phyloP scores from a whole-genome alignment of 2,797 vertebrate genomes.

The Galagoides demidoff region DNA sequence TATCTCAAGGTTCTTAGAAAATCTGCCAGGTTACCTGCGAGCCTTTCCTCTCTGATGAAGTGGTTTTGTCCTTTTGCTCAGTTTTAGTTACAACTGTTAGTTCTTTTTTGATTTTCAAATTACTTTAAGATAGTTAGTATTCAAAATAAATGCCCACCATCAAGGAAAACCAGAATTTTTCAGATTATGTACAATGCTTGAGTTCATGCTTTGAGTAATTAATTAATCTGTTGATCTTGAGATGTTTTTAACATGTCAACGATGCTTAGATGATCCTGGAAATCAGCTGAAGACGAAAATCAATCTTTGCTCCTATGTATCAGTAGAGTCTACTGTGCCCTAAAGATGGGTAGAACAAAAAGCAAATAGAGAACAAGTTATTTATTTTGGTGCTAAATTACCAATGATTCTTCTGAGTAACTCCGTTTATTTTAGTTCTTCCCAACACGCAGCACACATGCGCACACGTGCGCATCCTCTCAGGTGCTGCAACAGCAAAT shows the following conservation, averaged over 20 bases:
- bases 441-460: neutral
- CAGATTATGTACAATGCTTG: neutral
- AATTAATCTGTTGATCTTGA: neutral
- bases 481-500: neutral
- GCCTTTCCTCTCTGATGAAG: neutral
- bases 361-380: neutral
- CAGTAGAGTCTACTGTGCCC: neutral
- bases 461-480: neutral
- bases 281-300: neutral
- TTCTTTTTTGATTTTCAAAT: neutral
- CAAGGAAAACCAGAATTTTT: neutral
- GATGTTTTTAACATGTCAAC: neutral
- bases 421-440: neutral
- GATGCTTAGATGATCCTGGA: neutral
- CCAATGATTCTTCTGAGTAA: neutral
- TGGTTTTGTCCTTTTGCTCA: neutral
- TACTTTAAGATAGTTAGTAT: neutral
- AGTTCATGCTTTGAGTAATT: neutral
- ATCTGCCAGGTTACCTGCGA: neutral
- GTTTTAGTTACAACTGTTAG: neutral
- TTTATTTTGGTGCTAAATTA: neutral
- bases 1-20: neutral
- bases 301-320: neutral
- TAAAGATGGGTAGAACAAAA: neutral
- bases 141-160: neutral